Base-by-base conservation (phyloP, 2,113 vertebrate species). In the Menura novaehollandiae region DNA sequence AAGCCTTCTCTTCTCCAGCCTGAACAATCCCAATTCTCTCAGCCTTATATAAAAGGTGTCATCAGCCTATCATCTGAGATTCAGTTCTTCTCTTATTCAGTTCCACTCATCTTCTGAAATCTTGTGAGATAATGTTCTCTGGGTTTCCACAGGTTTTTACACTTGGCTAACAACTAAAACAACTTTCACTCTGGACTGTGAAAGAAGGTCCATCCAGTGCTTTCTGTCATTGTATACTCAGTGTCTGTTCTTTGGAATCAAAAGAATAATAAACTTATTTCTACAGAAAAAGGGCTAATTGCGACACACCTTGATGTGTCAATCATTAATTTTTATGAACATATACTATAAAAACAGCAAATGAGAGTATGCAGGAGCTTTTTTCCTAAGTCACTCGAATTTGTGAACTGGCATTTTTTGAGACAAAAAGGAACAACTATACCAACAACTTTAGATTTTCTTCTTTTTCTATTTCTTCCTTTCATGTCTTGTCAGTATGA, bases 401-500 rank as follows among this genome's bases (percentile, higher is more conserved):
- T 93, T 84, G 77, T 13, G 53, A 91, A 73, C 9, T 2, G 4
- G 26, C 30, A 39, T 81, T 81, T 87, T 91, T 59, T 35, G 39
- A 92, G 58, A 66, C 8, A 44, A 72, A 87, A 90, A 33, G 15
- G 15, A 96, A 68, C 9, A 39, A 63, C 30, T 64, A 47, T 8
- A 49, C 9, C 43, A 67, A 72, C 21, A 80, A 62, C n/a, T n/a
- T 51, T 3, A 7, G 17, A 44, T 75, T 68, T 89, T 71, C 30
- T 87, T 56, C 12, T 85, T 92, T 75, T 88, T 78, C 78, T 85
- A 1, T 73, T 88, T 66, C 41, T 89, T 69, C 47, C 67, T 87
- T 74, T 72, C 46, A 35, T 56, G 56, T 47, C 85, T 91, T 91
- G 85, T 75, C 85, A 89, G 47, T 62, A 74, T 89, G 95, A 96